phyloP scores from a whole-genome alignment of 2,797 vertebrate species.

The Vespertilio murinus region DNA sequence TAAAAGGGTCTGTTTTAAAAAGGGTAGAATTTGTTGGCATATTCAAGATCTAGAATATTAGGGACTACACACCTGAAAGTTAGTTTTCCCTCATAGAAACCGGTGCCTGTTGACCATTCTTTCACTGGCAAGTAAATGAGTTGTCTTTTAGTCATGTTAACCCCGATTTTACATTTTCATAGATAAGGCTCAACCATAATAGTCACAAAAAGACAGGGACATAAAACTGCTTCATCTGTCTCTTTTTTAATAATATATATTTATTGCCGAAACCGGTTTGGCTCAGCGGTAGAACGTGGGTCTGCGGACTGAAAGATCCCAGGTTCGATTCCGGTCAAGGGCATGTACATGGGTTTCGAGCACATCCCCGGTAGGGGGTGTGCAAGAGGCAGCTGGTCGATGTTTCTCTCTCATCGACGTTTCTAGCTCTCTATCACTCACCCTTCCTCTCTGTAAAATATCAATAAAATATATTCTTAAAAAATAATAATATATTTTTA shows the following conservation, averaged over 20 bases:
- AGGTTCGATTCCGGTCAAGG: too few relatives aligned
- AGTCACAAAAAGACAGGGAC: background rate
- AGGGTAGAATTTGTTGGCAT: background rate
- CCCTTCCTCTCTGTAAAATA: too few relatives aligned
- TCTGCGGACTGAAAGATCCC: too few relatives aligned
- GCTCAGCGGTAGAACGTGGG: too few relatives aligned
- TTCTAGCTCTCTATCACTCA: too few relatives aligned
- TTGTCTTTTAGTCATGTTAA: background rate
- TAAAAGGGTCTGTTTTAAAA: background rate
- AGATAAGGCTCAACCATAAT: background rate
- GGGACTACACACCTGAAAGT: background rate
- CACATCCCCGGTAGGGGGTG: too few relatives aligned
- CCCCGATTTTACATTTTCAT: background rate
- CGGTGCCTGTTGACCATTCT: background rate
- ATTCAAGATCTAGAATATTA: slow-evolving; percentile 21
- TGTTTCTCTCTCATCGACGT: too few relatives aligned
- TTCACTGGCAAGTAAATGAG: slow-evolving; percentile 3
- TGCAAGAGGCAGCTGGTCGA: too few relatives aligned
- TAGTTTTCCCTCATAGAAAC: slow-evolving; percentile 5
- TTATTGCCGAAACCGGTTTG: too few relatives aligned
- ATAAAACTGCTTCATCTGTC: background rate
- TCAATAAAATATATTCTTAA: too few relatives aligned
- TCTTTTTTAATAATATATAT: background rate
- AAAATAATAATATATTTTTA: too few relatives aligned
- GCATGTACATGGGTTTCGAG: too few relatives aligned